Percentiles rank a stretch among this genome's conserved stretches.
phyloP scores from a whole-genome alignment of 2,797 vertebrate species.

The Acrocephalus scirpaceus region DNA sequence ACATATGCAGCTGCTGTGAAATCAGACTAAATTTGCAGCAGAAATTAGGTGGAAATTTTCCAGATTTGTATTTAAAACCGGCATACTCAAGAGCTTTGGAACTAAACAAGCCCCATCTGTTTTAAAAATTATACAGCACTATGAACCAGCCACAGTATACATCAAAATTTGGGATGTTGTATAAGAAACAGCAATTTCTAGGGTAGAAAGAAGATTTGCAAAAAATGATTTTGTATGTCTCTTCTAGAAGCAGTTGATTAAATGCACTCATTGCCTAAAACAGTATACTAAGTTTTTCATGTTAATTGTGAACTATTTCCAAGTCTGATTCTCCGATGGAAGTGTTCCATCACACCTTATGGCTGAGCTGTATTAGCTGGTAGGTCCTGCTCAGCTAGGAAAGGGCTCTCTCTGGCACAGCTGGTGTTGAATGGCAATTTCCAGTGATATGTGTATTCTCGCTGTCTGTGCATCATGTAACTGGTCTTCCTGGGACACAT shows the following conservation, averaged over 20 bases:
- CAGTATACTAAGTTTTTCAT: background rate
- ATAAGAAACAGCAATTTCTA: background rate
- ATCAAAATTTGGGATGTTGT: background rate
- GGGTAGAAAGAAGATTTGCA: background rate
- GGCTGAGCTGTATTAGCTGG: background rate
- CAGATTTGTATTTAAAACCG: slow-evolving; percentile 43
- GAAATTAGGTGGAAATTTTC: slow-evolving; percentile 52
- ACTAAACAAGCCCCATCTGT: slow-evolving; percentile 53
- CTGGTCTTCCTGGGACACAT: background rate
- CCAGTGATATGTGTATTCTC: background rate
- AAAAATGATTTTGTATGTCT: background rate
- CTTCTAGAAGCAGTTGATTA: background rate
- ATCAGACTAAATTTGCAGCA: background rate
- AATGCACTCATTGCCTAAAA: background rate
- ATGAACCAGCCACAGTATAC: background rate
- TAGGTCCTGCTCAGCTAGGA: background rate
- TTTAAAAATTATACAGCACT: slow-evolving; percentile 24
- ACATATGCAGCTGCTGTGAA: slow-evolving; percentile 34
- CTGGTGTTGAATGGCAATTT: background rate
- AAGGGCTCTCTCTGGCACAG: background rate
- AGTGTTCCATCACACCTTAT: background rate
- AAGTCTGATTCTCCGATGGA: background rate
- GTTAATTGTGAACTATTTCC: background rate
- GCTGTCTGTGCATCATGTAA: background rate
- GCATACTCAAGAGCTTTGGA: slow-evolving; percentile 34